phyloP scores from a whole-genome alignment of 2,797 vertebrate species.

The Malacoctenus gilli region DNA sequence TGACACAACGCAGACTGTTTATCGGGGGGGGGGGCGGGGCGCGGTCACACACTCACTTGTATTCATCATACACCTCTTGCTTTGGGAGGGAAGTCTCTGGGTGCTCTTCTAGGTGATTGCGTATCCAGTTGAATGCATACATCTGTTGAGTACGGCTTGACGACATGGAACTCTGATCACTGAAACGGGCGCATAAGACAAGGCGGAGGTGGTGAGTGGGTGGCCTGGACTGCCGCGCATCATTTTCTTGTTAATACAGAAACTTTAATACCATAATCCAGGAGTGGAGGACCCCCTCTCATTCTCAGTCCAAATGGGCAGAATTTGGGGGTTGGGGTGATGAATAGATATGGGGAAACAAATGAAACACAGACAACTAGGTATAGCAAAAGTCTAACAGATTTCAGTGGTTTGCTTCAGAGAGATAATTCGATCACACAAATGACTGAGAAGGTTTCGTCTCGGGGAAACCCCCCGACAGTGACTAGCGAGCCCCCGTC shows the following conservation, averaged over 20 bases:
- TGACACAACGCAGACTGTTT: neutral
- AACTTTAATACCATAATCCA: conserved; percentile 83
- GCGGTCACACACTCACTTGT: conserved; percentile 93
- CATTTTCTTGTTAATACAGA: conserved; percentile 76
- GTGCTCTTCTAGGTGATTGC: conserved; percentile 97
- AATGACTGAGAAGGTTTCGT: conserved; percentile 21
- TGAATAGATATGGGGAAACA: conserved; percentile 84
- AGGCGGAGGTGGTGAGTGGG: conserved; percentile 45
- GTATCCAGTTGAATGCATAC: conserved; percentile 99
- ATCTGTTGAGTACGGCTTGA: conserved; percentile 98
- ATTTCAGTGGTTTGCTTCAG: conserved; percentile 61
- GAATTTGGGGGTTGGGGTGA: conserved; percentile 80
- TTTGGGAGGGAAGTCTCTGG: conserved; percentile 98
- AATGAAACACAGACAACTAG: conserved; percentile 82
- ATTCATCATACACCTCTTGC: conserved; percentile 99
- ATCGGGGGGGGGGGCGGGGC: neutral
- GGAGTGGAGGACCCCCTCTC: conserved; percentile 84
- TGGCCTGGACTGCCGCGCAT: conserved; percentile 44
- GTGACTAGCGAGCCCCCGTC: conserved; percentile 12
- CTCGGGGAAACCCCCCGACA: neutral
- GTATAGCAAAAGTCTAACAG: conserved; percentile 75
- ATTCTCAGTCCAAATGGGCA: conserved; percentile 85
- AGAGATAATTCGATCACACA: conserved; percentile 58
- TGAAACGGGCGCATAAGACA: conserved; percentile 59
- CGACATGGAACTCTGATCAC: conserved; percentile 96